Base-by-base conservation (phyloP, 2,888 invertebrate species). In the Dryobotodes eremita region DNA sequence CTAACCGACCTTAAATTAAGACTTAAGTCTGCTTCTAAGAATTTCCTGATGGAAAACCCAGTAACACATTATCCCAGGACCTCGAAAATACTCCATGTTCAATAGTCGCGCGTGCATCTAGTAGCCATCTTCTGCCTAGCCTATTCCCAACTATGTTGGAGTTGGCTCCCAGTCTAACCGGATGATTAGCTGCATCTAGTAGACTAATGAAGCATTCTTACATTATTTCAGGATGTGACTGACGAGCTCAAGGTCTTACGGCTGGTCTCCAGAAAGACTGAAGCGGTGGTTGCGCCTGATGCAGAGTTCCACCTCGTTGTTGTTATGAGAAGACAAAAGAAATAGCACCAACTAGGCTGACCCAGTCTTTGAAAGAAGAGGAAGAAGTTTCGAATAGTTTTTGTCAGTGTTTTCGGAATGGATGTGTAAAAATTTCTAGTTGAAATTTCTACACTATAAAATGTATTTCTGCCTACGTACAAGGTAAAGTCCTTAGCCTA, bases 251-350 rank as follows among this genome's bases (percentile, higher is more conserved):
- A 94, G 82, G 96, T 96, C 0, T 88, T 97, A 2, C 92, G 96
- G 6, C 89, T 97, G 81, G 95, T 97, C 3, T 93, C 96, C 26
- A 95, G 91, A 88, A 97, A 96, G 84, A 92, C 96, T 0, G 96
- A 97, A 73, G 96, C 96, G 0, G 96, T 96, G 6, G 96, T 97
- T 50, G 95, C 95, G 0, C 96, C 96, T 0, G 96, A 97, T 79
- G 71, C 85, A 0, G 96, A 96, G 81, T 97, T 96, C 79, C 94
- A 96, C 73, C 90, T 97, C 42, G 95, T 97, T 31, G 96, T 96
- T 0, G 96, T 96, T 1, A 96, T 97, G 96, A 92, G 96, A 75
- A 91, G 91, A 70, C 68, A 59, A 15, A 68, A 77, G 86, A 59
- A 71, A 26, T 50, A 50, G 17, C 23, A 66, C 50, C 1, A n/a